These are phyloP conservation scores for Oscheius sp. DNA, from an alignment of 2,888 invertebrate species.

Conservation along the genomic window DNA sequence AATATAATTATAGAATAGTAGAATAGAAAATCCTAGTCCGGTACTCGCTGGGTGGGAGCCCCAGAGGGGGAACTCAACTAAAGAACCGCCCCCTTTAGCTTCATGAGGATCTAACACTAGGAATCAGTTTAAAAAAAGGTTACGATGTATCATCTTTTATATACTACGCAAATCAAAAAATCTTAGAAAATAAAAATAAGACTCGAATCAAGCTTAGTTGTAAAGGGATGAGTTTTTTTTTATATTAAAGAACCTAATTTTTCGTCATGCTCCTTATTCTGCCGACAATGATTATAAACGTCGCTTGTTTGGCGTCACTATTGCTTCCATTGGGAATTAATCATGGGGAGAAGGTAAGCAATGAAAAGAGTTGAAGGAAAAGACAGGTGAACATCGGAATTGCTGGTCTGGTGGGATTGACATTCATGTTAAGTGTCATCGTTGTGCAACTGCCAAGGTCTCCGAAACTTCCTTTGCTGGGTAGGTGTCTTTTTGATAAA, in stretches of 20 bases:
- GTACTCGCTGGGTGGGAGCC: no score
- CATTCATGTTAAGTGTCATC: slow-evolving; percentile 12
- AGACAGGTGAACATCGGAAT: slow-evolving; percentile 13
- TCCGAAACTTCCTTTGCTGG: slow-evolving; percentile 11
- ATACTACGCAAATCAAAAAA: no score
- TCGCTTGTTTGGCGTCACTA: slow-evolving; percentile 3
- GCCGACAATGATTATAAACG: neutral
- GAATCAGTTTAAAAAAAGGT: no score
- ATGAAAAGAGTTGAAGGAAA: neutral
- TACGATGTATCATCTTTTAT: no score
- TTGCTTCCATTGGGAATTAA: slow-evolving; percentile 10
- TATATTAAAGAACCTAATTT: neutral
- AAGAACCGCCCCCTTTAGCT: no score
- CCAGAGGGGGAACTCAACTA: no score
- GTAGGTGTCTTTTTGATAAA: neutral
- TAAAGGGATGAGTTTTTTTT: no score
- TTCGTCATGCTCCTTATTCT: slow-evolving; percentile 5
- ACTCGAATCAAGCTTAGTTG: no score
- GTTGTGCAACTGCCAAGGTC: slow-evolving; percentile 4
- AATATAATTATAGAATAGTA: no score
- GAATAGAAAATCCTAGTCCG: no score
- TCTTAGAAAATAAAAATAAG: no score
- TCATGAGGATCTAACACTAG: no score
- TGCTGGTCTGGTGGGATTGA: neutral
- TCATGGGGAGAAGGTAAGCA: slow-evolving; percentile 10